These are phyloP conservation scores for Phragmatobia fuliginosa DNA, from an alignment of 2,888 invertebrate species.

Conservation along the genomic window DNA sequence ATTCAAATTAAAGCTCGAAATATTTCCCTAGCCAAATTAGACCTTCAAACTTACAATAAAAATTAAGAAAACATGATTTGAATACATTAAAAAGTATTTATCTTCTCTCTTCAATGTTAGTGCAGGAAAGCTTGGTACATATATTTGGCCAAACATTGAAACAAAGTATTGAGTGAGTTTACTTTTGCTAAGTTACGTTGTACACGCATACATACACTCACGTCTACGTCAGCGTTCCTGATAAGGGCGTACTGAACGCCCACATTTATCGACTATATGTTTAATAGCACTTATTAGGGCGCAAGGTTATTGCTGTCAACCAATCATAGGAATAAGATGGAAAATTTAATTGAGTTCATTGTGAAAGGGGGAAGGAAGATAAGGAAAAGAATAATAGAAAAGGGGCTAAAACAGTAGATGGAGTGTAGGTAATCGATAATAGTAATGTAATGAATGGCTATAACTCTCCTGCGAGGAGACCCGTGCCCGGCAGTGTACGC, in stretches of 20 bases:
- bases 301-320: not conserved
- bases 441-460: too few relatives aligned
- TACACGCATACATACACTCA: not conserved
- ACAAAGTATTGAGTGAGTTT: too few relatives aligned
- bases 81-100: not conserved
- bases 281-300: not conserved
- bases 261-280: not conserved
- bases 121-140: too few relatives aligned
- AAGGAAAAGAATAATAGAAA: not conserved
- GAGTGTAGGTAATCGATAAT: not conserved
- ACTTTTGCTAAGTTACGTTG: not conserved
- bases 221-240: not conserved
- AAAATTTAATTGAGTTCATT: not conserved
- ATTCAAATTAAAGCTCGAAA: too few relatives aligned
- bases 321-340: not conserved
- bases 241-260: not conserved
- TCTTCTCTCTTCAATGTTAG: too few relatives aligned
- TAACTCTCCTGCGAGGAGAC: too few relatives aligned
- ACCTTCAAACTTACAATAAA: too few relatives aligned
- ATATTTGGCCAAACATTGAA: too few relatives aligned
- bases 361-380: not conserved
- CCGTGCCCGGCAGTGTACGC: too few relatives aligned
- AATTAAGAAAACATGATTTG: not conserved
- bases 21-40: too few relatives aligned
- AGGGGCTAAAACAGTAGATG: not conserved